Conservation (phyloP, 2,888 invertebrate genomes). For the Linnaemya tessellans region DNA sequence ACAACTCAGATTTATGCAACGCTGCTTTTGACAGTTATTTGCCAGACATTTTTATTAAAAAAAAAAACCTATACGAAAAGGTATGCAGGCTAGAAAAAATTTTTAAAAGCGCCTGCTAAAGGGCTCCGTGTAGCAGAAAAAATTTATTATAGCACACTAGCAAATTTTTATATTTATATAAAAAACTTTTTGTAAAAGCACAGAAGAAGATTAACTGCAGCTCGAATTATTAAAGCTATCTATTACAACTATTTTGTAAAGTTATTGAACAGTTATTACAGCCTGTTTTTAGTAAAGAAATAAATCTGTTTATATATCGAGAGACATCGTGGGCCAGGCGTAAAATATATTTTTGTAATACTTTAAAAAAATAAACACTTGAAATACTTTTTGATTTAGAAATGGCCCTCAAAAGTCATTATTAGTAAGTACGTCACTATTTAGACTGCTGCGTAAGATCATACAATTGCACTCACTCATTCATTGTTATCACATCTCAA, state of each 20-base stretch:
- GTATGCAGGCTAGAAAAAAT: not conserved
- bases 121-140: not conserved
- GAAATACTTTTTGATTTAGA: no score
- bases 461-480: not conserved
- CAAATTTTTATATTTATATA: no score
- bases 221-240: no score
- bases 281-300: no score
- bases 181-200: no score
- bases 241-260: no score
- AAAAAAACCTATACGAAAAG: slow-evolving; percentile 33
- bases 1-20: slow-evolving; percentile 60
- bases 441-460: not conserved
- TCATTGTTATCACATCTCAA: not conserved
- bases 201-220: no score
- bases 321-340: no score
- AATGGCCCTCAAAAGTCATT: not conserved
- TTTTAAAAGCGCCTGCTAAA: not conserved
- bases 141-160: not conserved
- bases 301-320: no score
- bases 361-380: no score
- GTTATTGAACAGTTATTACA: no score
- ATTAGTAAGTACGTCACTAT: not conserved
- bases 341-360: no score
- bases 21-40: slow-evolving; percentile 67
- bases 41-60: slow-evolving; percentile 45